Evolutionary conservation across 2,888 invertebrate genomes (phyloP), one percentile per base, ranked within the genome.

Genomic region (Gisinianus flammeolus): DNA sequence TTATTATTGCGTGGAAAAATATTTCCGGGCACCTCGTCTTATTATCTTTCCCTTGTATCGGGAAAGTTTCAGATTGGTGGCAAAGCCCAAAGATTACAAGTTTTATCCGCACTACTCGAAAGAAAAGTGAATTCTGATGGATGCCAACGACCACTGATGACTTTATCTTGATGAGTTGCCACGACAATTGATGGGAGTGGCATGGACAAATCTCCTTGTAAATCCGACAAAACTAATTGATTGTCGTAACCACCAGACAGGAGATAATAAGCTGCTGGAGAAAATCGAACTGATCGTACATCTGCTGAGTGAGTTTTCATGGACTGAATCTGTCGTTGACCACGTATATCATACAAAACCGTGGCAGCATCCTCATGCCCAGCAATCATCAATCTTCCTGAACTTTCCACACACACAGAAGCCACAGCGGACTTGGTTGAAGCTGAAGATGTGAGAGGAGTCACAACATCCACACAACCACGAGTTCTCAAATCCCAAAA

Each of bases 131-230:
- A 97, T 87, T 99, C 98, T 79, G 93, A 92, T 4, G 99, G 98
- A 88, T 99, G 98, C 98, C 98, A 99, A 85, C 98, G 91, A 76
- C 96, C 97, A 62, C 97, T 97, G 85, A 98, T 98, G 58, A 97
- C 97, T 90, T 99, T 99, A 89, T 99, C 98, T 81, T 93, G 92
- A 86, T 99, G 98, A 83, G 97, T 94, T 2, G 98, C 98, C 2
- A 98, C 98, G 0, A 95, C 94, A 28, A 98, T 96, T 86, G 97
- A 97, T 16, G 97, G 97, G 82, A 99, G 89, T 0, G 97, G 93
- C 87, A 95, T 92, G 31, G 97, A 95, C 82, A 99, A 89, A 88
- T 99, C 98, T 94, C 95, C 97, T 91, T 98, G 97, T 83, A 98
- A 89, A 88, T 98, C 97, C 12, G 97, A 97, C 66, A 98, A 92